Evolutionary conservation across 2,797 vertebrate genomes (phyloP).

Genomic region (Myoxocephalus aenaeus): DNA sequence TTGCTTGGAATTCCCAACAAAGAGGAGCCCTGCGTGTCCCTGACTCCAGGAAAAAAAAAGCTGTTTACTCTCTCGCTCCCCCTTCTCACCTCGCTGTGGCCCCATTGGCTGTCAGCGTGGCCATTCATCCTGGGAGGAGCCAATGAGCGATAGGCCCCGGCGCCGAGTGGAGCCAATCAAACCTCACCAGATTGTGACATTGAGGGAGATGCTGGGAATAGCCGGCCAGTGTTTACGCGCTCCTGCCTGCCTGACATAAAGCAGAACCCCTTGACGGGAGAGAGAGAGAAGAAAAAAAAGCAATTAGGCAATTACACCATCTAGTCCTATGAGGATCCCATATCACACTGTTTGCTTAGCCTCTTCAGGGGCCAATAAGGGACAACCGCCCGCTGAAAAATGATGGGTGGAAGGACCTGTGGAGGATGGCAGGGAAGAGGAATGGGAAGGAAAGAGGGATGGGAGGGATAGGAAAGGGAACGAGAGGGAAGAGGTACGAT

Average conservation of each 20-base stretch:
- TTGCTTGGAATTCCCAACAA: constrained; percentile 50
- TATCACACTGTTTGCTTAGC: constrained; percentile 83
- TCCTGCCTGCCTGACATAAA: constrained; percentile 82
- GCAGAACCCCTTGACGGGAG: constrained; percentile 77
- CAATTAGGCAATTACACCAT: constrained; percentile 87
- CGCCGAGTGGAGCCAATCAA: constrained; percentile 72
- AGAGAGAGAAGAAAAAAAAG: constrained; percentile 72
- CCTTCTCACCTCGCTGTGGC: constrained; percentile 82
- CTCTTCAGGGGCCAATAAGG: constrained; percentile 80
- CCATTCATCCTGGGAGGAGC: constrained; percentile 79
- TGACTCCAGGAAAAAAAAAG: constrained; percentile 66
- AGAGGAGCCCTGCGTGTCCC: constrained; percentile 36
- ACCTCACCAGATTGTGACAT: constrained; percentile 63
- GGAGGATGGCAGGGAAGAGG: constrained; percentile 51
- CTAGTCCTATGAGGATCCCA: constrained; percentile 74
- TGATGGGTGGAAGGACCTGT: constrained; percentile 51
- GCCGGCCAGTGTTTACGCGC: constrained; percentile 77
- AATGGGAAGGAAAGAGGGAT: constrained; percentile 38
- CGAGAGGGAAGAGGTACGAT: constrained; percentile 16
- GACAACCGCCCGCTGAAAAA: constrained; percentile 62
- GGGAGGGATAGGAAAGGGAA: constrained; percentile 25
- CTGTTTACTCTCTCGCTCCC: constrained; percentile 64
- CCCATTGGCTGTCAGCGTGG: constrained; percentile 81
- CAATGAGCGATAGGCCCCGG: constrained; percentile 71
- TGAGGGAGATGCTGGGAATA: constrained; percentile 77